Evolutionary conservation across 2,888 invertebrate genomes (phyloP), one percentile per base, ranked within the genome.

Genomic region (Drosophila basisetae): DNA sequence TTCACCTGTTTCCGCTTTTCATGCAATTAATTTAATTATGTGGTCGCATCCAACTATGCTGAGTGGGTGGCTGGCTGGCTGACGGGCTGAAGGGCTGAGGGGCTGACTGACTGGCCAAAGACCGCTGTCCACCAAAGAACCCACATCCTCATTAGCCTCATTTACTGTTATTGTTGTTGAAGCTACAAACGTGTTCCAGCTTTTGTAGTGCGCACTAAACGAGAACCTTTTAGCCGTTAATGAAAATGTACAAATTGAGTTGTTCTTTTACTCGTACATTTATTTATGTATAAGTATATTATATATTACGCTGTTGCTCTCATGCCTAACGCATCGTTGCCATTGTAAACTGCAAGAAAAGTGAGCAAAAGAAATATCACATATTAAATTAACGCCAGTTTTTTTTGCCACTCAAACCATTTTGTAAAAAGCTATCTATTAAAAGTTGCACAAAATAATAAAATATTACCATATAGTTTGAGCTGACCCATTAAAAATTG

Each of bases 11-110:
- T 72, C 50, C 71, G 68, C 64, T 66, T 64, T 82, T 81, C 73
- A 74, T 79, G 83, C 90, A 90, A 89, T 88, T 89, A 89, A 89
- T 88, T 90, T 89, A 90, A 89, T 89, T 89, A 90, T 86, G 88
- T 77, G 86, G 83, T 80, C 86, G 75, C 61, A 69, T 74, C 73
- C 79, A 79, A 82, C 82, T 84, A 63, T 68, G 73, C 28, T 39
- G 28, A 56, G 33, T 73, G 73, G 73, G 67, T 39, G 56, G 50
- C 10, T 41, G 41, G 50, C 30, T 22, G 11, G 33, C 33, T 33
- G 10, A 1, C 31, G 0, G 58, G 18, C 3, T 16, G 22, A 6
- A 0, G 2, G 22, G 2, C 76, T 77, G 82, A 78, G 77, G 61
- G 64, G 58, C 28, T 49, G 30, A 50, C 30, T 69, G 74, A n/a